A percentile compares a stretch with the other conserved stretches of the same genome.
phyloP scores from a whole-genome alignment of 2,797 vertebrate species.

The Uromys caudimaculatus region DNA sequence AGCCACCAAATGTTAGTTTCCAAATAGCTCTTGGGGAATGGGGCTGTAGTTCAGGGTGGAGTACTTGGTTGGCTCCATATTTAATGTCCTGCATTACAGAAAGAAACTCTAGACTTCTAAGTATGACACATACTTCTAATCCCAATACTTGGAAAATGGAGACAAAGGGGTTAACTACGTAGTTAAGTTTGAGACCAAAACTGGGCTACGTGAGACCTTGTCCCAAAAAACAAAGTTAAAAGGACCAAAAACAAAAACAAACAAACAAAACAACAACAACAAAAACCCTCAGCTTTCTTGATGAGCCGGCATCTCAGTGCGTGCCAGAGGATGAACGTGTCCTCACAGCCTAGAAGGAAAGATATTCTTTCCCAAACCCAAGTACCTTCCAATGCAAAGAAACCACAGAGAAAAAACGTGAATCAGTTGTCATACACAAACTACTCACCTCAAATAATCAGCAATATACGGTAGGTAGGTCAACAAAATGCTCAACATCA shows the following conservation, averaged over 20 bases:
- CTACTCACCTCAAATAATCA: neutral
- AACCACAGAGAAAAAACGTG: neutral
- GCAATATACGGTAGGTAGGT: neutral
- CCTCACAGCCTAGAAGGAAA: neutral
- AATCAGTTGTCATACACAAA: neutral
- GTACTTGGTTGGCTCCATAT: neutral
- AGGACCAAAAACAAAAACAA: neutral
- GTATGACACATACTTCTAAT: neutral
- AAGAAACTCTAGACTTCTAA: neutral
- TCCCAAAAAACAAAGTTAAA: too few species aligned
- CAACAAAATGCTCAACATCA: conserved; percentile 15
- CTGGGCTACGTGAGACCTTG: neutral
- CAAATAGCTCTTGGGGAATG: neutral
- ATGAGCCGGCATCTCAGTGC: neutral
- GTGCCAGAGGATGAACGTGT: neutral
- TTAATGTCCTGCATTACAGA: neutral
- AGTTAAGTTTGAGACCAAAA: neutral
- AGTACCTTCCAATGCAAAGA: conserved; percentile 24
- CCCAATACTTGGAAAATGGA: neutral
- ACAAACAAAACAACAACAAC: neutral
- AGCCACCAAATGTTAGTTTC: neutral
- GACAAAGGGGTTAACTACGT: neutral
- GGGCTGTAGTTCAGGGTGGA: neutral
- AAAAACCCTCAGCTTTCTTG: neutral
- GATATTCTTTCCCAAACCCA: neutral